These are phyloP conservation scores for Lithodes maja DNA, from an alignment of 2,888 invertebrate species.

Conservation along the genomic window DNA sequence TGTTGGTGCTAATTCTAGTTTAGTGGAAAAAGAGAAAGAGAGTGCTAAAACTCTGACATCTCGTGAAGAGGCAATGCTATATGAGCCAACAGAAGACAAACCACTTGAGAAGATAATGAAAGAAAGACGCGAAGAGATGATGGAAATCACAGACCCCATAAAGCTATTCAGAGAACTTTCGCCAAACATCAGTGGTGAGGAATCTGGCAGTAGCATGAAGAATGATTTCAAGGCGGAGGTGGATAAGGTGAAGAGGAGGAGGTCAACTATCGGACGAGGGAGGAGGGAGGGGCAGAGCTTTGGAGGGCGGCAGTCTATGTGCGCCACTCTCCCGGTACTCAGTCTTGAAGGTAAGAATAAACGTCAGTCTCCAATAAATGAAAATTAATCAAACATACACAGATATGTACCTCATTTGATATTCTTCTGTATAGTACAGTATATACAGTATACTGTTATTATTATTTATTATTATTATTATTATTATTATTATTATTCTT, in stretches of 20 bases:
- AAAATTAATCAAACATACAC: too few relatives aligned
- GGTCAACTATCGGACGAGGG: slow-evolving; percentile 38
- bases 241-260: slow-evolving; percentile 44
- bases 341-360: slow-evolving; percentile 29
- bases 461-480: too few relatives aligned
- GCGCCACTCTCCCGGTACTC: slow-evolving; percentile 9
- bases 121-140: neutral
- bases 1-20: too few relatives aligned
- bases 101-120: neutral
- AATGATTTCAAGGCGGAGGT: slow-evolving; percentile 39
- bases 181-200: neutral
- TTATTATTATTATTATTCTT: too few relatives aligned
- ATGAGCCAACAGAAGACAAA: neutral
- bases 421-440: too few relatives aligned
- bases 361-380: too few relatives aligned
- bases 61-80: neutral
- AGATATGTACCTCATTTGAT: too few relatives aligned
- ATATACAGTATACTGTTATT: too few relatives aligned
- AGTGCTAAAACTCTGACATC: too few relatives aligned
- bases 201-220: neutral
- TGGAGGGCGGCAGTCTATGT: slow-evolving; percentile 40
- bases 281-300: slow-evolving; percentile 19
- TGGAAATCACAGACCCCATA: neutral
- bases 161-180: neutral
- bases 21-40: too few relatives aligned